Percentiles rank a stretch among this genome's conserved stretches.
Conservation (phyloP, 2,113 vertebrate genomes). For the Sceloporus tristichus region DNA sequence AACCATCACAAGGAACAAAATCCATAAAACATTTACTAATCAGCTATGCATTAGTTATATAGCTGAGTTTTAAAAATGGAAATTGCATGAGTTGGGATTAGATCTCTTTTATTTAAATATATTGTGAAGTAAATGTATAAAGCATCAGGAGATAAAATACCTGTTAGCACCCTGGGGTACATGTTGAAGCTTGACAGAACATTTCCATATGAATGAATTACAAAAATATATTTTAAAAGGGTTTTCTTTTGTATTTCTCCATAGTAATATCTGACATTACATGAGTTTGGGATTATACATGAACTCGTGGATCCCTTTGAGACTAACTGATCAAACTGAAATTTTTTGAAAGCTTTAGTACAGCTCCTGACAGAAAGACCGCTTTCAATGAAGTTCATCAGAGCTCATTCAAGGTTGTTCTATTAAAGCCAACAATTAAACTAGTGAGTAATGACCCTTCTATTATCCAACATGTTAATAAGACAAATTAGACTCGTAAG, state of each 20-base stretch:
- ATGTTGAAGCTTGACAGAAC: slow-evolving; percentile 6
- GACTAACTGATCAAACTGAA: slow-evolving; percentile 47
- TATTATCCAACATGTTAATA: neutral
- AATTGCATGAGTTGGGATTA: slow-evolving; percentile 42
- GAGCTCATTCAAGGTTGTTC: neutral
- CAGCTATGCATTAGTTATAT: slow-evolving; percentile 38
- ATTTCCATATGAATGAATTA: slow-evolving; percentile 53
- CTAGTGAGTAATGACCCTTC: neutral
- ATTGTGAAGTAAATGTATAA: slow-evolving; percentile 49
- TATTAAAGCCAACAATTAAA: slow-evolving; percentile 29
- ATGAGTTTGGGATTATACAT: slow-evolving; percentile 41
- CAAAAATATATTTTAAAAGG: slow-evolving; percentile 22
- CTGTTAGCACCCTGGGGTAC: slow-evolving; percentile 42
- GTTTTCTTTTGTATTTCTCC: slow-evolving; percentile 32
- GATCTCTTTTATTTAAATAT: slow-evolving; percentile 38
- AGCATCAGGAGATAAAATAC: slow-evolving; percentile 47
- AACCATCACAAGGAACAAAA: slow-evolving; percentile 40
- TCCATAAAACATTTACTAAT: slow-evolving; percentile 67
- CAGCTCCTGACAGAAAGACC: slow-evolving; percentile 26
- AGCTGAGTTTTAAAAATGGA: slow-evolving; percentile 7
- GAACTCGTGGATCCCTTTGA: neutral
- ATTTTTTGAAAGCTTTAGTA: slow-evolving; percentile 44
- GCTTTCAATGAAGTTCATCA: slow-evolving; percentile 39
- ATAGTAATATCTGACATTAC: slow-evolving; percentile 34
- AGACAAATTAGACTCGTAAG: neutral